Base-by-base conservation (phyloP, 1,140 invertebrate species). In the Macrobrachium rosenbergii region DNA sequence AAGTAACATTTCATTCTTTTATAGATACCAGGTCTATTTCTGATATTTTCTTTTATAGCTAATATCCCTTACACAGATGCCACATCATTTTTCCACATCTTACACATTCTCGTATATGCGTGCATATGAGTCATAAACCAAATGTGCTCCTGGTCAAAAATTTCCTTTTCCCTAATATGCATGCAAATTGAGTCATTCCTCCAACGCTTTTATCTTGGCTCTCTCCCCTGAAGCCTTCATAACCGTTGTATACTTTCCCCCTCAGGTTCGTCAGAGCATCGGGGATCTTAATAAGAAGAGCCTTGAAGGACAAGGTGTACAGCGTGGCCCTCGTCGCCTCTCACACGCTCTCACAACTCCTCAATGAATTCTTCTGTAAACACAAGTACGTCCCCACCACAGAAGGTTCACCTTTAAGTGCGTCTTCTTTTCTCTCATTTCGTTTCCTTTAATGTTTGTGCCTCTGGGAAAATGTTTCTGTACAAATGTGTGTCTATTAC, bases 291-390 rank as follows among this genome's bases (percentile, higher is more conserved):
- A 91, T 97, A 14, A 96, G 97, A 91, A 93, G 96, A 77, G 94
- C 95, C 2, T 92, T 97, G 5, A 93, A 95, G 45, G 96, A 97
- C 91, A 96, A 96, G 91, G 96, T 97, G 0, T 96, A 96, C 91
- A 96, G 95, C 10, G 96, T 97, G 2, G 97, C 96, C 90, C 96
- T 94, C 90, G 93, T 96, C 89, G 95, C 96, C 0, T 95, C 96
- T 16, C 95, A 96, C 91, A 94, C 96, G 0, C 95, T 96, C 7
- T 93, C 95, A 81, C 93, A 95, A 67, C 94, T 97, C 90, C 96
- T 97, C 89, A 94, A 95, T 0, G 95, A 96, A 89, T 97, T 96
- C 90, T 94, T 96, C 19, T 94, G 94, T 0, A 94, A 95, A 82
- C 82, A 90, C 59, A 95, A 95, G 95, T 96, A 91, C 91, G 90